These are phyloP conservation scores for Archips crataeganus DNA, from an alignment of 2,888 invertebrate genomes.

Conservation along the genomic window DNA sequence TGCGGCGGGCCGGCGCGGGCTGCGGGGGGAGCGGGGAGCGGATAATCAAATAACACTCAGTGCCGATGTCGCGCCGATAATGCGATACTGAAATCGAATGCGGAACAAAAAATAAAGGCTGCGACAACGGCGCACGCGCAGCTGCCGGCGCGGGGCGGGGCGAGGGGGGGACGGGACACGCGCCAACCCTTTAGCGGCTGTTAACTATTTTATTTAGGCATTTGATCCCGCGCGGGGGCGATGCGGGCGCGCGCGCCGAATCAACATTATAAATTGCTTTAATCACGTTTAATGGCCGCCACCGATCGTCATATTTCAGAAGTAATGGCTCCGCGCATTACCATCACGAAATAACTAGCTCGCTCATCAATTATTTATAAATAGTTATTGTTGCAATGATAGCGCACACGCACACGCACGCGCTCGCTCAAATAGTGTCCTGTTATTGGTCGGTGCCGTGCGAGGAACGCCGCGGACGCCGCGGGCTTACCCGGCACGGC, in stretches of 20 bases:
- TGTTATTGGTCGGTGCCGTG: not conserved
- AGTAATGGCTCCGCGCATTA: constrained; percentile 38
- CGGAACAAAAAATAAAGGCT: constrained; percentile 51
- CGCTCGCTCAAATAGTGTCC: not conserved
- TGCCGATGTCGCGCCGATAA: constrained; percentile 45
- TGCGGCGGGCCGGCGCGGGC: constrained; percentile 11
- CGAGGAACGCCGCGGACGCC: no score
- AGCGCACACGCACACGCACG: constrained; percentile 8
- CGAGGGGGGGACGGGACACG: constrained; percentile 15
- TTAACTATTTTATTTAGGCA: constrained; percentile 67
- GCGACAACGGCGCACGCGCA: constrained; percentile 41
- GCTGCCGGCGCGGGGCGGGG: constrained; percentile 33
- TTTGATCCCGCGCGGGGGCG: constrained; percentile 44
- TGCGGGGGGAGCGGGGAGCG: not conserved
- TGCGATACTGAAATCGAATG: constrained; percentile 59
- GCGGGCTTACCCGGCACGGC: no score
- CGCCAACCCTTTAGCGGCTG: constrained; percentile 49
- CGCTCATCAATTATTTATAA: constrained; percentile 43
- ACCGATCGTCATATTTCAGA: constrained; percentile 46
- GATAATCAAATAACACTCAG: constrained; percentile 36
- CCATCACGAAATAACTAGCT: constrained; percentile 35
- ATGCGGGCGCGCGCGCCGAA: constrained; percentile 57
- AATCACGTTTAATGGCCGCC: constrained; percentile 66
- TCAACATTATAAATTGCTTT: constrained; percentile 74
- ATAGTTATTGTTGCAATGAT: constrained; percentile 27